These are phyloP conservation scores for Cyanistes caeruleus DNA, from an alignment of 2,113 vertebrate genomes.

Conservation along the genomic window DNA sequence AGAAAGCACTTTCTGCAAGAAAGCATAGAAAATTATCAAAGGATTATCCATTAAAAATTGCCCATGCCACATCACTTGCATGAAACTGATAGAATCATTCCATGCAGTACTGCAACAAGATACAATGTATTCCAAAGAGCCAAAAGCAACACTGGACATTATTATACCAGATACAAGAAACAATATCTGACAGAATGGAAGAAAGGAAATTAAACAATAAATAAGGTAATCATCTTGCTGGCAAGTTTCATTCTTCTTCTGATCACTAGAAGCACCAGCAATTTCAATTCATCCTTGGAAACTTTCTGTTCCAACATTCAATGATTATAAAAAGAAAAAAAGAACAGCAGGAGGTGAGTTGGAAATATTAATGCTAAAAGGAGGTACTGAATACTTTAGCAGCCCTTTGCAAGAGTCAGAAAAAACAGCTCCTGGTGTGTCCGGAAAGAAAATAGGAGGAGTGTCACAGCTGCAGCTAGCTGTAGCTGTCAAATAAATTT, in stretches of 20 bases:
- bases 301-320: constrained; percentile 46
- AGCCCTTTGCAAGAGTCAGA: not conserved
- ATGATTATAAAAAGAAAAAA: constrained; percentile 21
- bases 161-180: constrained; percentile 61
- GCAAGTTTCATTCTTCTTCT: constrained; percentile 5
- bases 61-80: not conserved
- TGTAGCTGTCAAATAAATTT: too few species aligned
- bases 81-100: constrained; percentile 15
- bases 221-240: constrained; percentile 22
- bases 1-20: not conserved
- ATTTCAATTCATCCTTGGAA: constrained; percentile 20
- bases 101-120: constrained; percentile 16
- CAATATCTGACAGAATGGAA: constrained; percentile 23
- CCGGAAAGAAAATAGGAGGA: not conserved
- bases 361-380: constrained; percentile 41
- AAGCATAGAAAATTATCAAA: constrained; percentile 58
- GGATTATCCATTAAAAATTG: constrained; percentile 49
- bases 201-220: constrained; percentile 70
- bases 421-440: not conserved
- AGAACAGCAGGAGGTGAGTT: not conserved
- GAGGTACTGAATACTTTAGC: constrained; percentile 51
- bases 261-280: constrained; percentile 5
- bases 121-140: constrained; percentile 33
- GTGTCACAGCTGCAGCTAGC: too few species aligned
- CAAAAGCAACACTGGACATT: constrained; percentile 58